Base-by-base conservation (phyloP, 2,113 vertebrate species). In the Probosciger aterrimus region DNA sequence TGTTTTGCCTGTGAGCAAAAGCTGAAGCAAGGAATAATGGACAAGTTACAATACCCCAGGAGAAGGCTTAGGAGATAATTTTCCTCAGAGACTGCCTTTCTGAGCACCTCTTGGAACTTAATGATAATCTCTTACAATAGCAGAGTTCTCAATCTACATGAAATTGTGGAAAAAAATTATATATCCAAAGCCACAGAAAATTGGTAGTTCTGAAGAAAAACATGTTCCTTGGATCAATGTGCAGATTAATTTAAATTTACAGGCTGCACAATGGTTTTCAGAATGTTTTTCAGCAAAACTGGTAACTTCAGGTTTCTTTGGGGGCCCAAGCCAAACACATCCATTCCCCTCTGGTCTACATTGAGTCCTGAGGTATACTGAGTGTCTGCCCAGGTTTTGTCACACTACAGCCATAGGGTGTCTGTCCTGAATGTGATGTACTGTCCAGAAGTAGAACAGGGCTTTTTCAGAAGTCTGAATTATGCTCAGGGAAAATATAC, bases 271-370 rank as follows among this genome's bases (percentile, higher is more conserved):
- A 65, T 9, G 6, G 9, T 47, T 64, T 91, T 68, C 28, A 74
- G 11, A 4, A 3, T 37, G 11, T 49, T 13, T 81, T 81, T 78
- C 74, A 87, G 15, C 28, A 79, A 88, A 71, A 11, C 7, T 33
- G 12, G 44, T 33, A 41, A 1, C 8, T 73, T 77, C 27, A 24
- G 1, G 75, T 68, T 70, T 2, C 1, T 30, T 23, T 46, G 0
- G 37, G 39, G 63, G 11, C 3, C 19, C 47, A 39, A 60, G 14
- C 2, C 23, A 63, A 7, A 2, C 4, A 31, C 10, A 41, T 43
- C 9, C 17, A 27, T 52, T 86, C 17, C 22, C 4, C 11, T 10
- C 14, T 25, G 25, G 25, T 60, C 20, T 62, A 4, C 2, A 0
- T 23, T 55, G 13, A 60, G 4, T 3, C 13, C 25, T 59, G 57